Evolutionary conservation across 2,797 vertebrate genomes (phyloP), one percentile per base, ranked within the genome.

Genomic region (Eremophila alpestris): DNA sequence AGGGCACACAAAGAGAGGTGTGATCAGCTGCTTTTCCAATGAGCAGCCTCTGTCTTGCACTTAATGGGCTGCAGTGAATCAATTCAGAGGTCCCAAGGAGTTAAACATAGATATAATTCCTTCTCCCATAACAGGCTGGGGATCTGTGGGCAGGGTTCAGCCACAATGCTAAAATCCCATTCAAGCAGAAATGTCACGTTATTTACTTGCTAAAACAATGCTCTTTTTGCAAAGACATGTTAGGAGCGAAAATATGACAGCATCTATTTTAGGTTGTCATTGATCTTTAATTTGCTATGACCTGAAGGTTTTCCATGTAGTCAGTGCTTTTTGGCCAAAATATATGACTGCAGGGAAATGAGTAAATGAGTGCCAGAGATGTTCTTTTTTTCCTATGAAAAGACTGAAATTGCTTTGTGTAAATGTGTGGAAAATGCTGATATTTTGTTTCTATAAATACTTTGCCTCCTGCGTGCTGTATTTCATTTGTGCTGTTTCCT

Each of bases 361-460:
- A 97, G 92, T 92, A 96, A 97, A 96, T 85, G 94, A 95, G 89
- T 83, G 96, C 97, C 94, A 71, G 65, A 95, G 84, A 89, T 94
- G 94, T 90, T 96, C 97, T 97, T 96, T 96, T 97, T 96, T 93
- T 71, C 90, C 77, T 95, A 90, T 95, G 97, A 98, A 97, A 97
- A 96, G 97, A 96, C 97, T 94, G 93, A 98, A 98, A 98, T 97
- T 97, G 97, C 97, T 97, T 98, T 97, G 98, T 97, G 97, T 97
- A 97, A 97, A 98, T 97, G 98, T 97, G 97, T 97, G 98, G 98
- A 97, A 98, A 98, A 97, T 96, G 98, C 98, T 98, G 98, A 98
- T 98, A 97, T 97, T 97, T 97, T 98, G 97, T 97, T 98, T 98
- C 98, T 98, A 98, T 98, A 98, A 98, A 98, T 98, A 98, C 96